These are phyloP conservation scores for Lasioglossum lativentre DNA, from an alignment of 2,888 invertebrate species.

Conservation along the genomic window DNA sequence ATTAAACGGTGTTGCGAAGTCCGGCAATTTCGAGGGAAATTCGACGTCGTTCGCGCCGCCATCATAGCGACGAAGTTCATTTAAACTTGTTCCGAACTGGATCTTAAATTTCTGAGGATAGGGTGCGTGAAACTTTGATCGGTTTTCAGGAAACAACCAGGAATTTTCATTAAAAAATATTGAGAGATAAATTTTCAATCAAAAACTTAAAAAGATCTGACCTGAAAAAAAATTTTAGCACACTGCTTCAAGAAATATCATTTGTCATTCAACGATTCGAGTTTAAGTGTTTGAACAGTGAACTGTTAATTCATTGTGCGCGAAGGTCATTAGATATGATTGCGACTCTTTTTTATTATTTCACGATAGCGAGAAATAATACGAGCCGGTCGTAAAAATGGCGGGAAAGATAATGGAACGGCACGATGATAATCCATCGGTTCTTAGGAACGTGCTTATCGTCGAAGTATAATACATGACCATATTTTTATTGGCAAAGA, in stretches of 20 bases:
- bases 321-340: neutral
- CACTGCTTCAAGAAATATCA: neutral
- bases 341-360: neutral
- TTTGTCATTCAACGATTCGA: neutral
- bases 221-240: too few species aligned
- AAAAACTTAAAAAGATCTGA: neutral
- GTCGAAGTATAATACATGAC: neutral
- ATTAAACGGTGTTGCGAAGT: conserved; percentile 35
- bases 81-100: neutral
- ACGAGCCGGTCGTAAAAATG: neutral
- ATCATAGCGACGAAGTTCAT: neutral
- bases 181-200: too few species aligned
- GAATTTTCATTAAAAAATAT: too few species aligned
- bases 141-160: too few species aligned
- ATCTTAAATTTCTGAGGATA: neutral
- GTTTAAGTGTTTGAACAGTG: neutral
- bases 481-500: neutral
- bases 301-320: neutral
- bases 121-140: neutral
- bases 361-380: neutral
- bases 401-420: neutral
- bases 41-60: neutral
- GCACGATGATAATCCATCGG: neutral
- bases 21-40: neutral
- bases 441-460: too few species aligned